Evolutionary conservation across 2,888 invertebrate genomes (phyloP), one percentile per base, ranked within the genome.

Genomic region (Ephialtes manifestator): DNA sequence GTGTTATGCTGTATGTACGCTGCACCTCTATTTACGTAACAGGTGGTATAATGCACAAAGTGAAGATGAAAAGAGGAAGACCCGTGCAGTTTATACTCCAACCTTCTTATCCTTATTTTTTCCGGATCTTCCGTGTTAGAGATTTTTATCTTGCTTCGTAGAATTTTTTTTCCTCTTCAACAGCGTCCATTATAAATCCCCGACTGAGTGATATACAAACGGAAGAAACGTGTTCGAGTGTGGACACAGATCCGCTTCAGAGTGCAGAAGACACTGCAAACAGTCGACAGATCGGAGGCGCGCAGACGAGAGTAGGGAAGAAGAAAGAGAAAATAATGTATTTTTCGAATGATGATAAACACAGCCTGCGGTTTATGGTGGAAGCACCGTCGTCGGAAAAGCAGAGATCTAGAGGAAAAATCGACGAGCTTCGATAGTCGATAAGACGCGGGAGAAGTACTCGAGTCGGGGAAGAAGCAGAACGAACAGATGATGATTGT

Each of bases 11-110:
- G 75, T 68, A 51, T 65, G 39, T 51, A 68, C 72, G 82, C 80
- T 86, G 84, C 86, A 86, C 84, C 86, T 80, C 83, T 89, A 84
- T 87, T 90, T 90, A 89, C 72, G 43, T 74, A 74, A 83, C 83
- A 86, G 81, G 83, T 86, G 68, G 80, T 48, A 74, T 58, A 68
- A 76, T 83, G 43, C 13, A 51, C 75, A 53, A 43, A 15, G 51
- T 4, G 15, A 48, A 63, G 53, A 70, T 63, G 63, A 79, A 55
- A 80, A 81, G 60, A 70, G 60, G 46, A 60, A 60, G 43, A n/a
- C 11, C 28, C 4, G 20, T 11, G 24, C 60, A 51, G 53, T 46
- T 20, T 74, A 20, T 48, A 28, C n/a, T 39, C 48, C 28, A 31
- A 39, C 78, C 83, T n/a, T 63, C 15, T 81, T 46, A 83, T 63